Percentiles rank a stretch among this genome's conserved stretches.
phyloP scores from a whole-genome alignment of 2,113 vertebrate genomes.

The Amblyopsis rosae region DNA sequence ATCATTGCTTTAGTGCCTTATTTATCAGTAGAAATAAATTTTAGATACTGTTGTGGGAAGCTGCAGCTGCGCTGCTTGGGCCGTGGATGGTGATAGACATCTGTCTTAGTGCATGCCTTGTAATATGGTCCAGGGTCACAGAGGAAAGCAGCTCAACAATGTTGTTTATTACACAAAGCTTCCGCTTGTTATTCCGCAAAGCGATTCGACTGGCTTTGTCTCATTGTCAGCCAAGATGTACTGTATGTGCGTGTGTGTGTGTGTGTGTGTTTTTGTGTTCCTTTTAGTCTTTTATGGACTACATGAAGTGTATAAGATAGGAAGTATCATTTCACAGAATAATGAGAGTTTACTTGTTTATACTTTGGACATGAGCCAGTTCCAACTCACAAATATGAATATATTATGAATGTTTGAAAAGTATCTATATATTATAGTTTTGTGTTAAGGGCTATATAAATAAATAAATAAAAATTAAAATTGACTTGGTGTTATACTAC shows the following conservation, averaged over 20 bases:
- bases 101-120: slow-evolving; percentile 36
- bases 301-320: too few relatives aligned
- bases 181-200: slow-evolving; percentile 19
- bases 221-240: slow-evolving; percentile 10
- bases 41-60: slow-evolving; percentile 27
- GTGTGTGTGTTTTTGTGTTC: slow-evolving; percentile 4
- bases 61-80: slow-evolving; percentile 7
- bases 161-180: slow-evolving; percentile 30
- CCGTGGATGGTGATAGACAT: slow-evolving; percentile 27
- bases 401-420: too few relatives aligned
- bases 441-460: too few relatives aligned
- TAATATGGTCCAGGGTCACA: slow-evolving; percentile 33
- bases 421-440: too few relatives aligned
- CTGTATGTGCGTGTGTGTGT: slow-evolving; percentile 6
- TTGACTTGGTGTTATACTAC: too few relatives aligned
- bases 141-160: slow-evolving; percentile 10
- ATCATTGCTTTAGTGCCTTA: slow-evolving; percentile 29
- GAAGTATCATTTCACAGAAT: too few relatives aligned
- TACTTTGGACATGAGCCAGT: too few relatives aligned
- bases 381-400: too few relatives aligned
- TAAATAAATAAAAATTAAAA: too few relatives aligned
- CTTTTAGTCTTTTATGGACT: neutral
- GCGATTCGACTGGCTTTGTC: slow-evolving; percentile 5
- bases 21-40: slow-evolving; percentile 18
- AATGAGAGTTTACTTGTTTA: too few relatives aligned